A percentile compares a stretch with the other conserved stretches of the same genome.
phyloP scores from a whole-genome alignment of 1,140 invertebrate genomes.

The Lordiphosa clarofinis region DNA sequence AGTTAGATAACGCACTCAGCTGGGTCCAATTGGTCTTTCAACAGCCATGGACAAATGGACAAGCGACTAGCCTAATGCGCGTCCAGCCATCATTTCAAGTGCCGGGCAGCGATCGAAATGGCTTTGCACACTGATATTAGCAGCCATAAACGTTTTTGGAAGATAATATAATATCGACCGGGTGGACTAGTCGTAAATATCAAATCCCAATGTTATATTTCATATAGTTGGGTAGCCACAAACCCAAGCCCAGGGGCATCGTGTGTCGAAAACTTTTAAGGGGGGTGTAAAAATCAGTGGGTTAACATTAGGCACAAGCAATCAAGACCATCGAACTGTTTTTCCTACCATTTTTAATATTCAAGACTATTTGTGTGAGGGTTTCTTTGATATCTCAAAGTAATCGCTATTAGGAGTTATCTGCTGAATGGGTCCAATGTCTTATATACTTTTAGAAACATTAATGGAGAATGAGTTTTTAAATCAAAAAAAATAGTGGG shows the following conservation, averaged over 20 bases:
- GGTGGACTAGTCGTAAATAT: conserved; percentile 72
- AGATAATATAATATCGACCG: conserved; percentile 75
- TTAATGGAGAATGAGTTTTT: too few species aligned
- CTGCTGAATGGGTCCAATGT: too few species aligned
- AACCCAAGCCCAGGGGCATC: conserved; percentile 33
- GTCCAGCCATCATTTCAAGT: conserved; percentile 48
- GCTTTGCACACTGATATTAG: conserved; percentile 52
- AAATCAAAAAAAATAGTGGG: too few species aligned
- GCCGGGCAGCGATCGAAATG: conserved; percentile 37
- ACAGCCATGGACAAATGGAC: conserved; percentile 5
- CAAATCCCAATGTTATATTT: conserved; percentile 55
- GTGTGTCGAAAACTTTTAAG: conserved; percentile 5
- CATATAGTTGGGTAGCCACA: conserved; percentile 23
- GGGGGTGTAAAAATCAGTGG: conserved; percentile 13
- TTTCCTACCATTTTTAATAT: too few species aligned
- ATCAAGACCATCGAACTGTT: too few species aligned
- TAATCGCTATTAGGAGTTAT: too few species aligned
- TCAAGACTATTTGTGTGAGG: too few species aligned
- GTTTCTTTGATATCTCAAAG: too few species aligned
- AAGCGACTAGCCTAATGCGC: conserved; percentile 22
- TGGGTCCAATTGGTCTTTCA: background rate
- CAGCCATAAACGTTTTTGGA: conserved; percentile 47
- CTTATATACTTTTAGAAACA: too few species aligned
- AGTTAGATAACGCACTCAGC: conserved; percentile 58
- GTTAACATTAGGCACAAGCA: too few species aligned